Base-by-base conservation (phyloP, 2,888 invertebrate species). In the Chloroclystis v-ata region DNA sequence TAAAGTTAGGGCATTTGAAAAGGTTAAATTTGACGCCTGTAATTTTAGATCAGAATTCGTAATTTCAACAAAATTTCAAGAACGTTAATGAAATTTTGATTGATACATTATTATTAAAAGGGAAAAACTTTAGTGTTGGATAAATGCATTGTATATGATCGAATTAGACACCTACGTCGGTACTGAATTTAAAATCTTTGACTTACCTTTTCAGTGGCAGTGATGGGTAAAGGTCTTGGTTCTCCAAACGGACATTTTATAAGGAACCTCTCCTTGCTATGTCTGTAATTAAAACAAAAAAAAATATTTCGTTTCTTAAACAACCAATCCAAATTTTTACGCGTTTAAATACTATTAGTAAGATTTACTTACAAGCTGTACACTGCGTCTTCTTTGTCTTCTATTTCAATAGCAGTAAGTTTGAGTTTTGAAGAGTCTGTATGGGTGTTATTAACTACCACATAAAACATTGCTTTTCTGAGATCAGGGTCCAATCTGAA, bases 401-500 rank as follows among this genome's bases (percentile, higher is more conserved):
- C 84, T 4, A 63, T 43, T 56, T 84, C 83, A 35, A 77, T 82
- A 1, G 65, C 57, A 16, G 75, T 78, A 7, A 76, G 54, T 38
- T 66, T 65, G 1, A 58, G 62, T 5, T 52, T 48, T 5, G 48
- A 56, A 3, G 72, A 55, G 26, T 60, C 53, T 10, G 56, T 59
- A 13, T 65, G 63, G 0, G 65, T 68, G 8, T 66, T 65, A 5
- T 66, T 70, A 0, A 71, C 65, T 1, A 65, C 51, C 8, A 68
- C 58, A 37, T 65, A 76, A 57, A 78, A 87, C 43, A 76, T 76
- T 0, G 80, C 69, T 52, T 71, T 65, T 1, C 86, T 72, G 11
- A 72, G 70, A 48, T 87, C 86, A 0, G 86, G 82, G 52, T 83
- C 81, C 0, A 79, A 41, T 44, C 86, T 87, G 69, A 28, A 66